Evolutionary conservation across 2,888 invertebrate genomes (phyloP).

Genomic region (Microctonus hyperodae): DNA sequence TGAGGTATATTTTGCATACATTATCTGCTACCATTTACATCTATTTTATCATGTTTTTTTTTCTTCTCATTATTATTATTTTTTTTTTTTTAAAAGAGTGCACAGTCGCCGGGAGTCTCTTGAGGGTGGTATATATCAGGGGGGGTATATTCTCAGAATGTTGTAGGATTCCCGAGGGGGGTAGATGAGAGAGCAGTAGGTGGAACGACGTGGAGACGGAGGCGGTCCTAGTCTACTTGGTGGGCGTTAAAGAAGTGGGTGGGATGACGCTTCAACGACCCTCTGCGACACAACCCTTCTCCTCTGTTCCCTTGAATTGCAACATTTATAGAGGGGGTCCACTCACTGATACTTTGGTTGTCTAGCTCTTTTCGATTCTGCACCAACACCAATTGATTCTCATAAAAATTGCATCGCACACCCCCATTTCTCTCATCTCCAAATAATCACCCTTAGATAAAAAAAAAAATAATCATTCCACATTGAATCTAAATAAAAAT

Average conservation of each 20-base stretch:
- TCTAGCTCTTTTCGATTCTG: conserved; percentile 27
- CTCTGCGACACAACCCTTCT: conserved; percentile 40
- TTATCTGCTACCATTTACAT: too few relatives aligned
- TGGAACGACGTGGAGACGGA: conserved; percentile 59
- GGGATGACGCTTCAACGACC: conserved; percentile 53
- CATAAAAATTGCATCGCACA: neutral
- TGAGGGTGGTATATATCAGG: conserved; percentile 45
- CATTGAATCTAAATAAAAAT: neutral
- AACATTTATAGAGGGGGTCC: conserved; percentile 33
- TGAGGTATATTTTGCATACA: neutral
- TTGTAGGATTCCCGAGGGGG: conserved; percentile 34
- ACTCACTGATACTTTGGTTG: conserved; percentile 36
- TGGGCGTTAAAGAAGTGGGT: conserved; percentile 61
- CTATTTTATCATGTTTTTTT: neutral
- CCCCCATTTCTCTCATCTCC: too few relatives aligned
- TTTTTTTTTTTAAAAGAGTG: conserved; percentile 37
- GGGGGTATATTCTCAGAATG: conserved; percentile 49
- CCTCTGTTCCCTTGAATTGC: conserved; percentile 34
- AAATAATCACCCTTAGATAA: neutral
- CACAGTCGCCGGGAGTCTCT: conserved; percentile 40
- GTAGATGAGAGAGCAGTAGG: conserved; percentile 56
- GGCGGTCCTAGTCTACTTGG: conserved; percentile 60
- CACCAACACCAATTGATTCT: neutral
- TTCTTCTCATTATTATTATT: neutral
- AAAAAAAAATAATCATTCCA: neutral